These are phyloP conservation scores for Petrolisthes cinctipes DNA, from an alignment of 2,888 invertebrate species.

Conservation along the genomic window DNA sequence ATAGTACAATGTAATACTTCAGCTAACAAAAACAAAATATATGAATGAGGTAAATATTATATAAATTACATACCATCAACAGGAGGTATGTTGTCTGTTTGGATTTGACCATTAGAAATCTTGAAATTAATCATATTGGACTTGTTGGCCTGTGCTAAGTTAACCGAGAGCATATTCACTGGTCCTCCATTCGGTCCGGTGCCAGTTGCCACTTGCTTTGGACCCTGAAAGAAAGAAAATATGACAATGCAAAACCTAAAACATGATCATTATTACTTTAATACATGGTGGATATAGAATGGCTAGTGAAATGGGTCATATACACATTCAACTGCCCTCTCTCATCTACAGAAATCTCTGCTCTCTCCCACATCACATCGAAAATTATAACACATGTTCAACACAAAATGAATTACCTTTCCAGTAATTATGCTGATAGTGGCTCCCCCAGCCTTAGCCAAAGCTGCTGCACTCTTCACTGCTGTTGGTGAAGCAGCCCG, in stretches of 20 bases:
- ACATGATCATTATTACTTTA: background rate
- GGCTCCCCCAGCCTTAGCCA: conserved; percentile 34
- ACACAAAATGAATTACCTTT: conserved; percentile 30
- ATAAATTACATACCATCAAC: conserved; percentile 46
- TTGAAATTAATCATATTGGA: conserved; percentile 63
- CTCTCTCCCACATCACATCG: background rate
- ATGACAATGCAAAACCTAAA: background rate
- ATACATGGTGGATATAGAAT: too few species aligned
- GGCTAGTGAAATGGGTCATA: background rate
- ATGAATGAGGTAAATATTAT: too few species aligned
- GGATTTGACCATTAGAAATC: conserved; percentile 61
- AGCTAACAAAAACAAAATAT: background rate
- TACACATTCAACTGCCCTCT: conserved; percentile 28
- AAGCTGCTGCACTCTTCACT: conserved; percentile 26
- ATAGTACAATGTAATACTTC: background rate
- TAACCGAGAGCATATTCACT: conserved; percentile 52
- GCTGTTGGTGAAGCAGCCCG: conserved; percentile 38
- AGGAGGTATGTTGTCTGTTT: conserved; percentile 37
- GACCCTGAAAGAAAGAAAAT: conserved; percentile 2
- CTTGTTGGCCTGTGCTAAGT: conserved; percentile 43
- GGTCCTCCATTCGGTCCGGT: conserved; percentile 6
- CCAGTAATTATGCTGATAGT: conserved; percentile 59
- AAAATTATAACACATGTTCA: background rate
- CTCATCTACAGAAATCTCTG: conserved; percentile 17
- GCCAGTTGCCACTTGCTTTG: conserved; percentile 10